Evolutionary conservation across 2,113 vertebrate species (phyloP), one percentile per base, ranked within the genome.

Genomic region (Turnix velox): DNA sequence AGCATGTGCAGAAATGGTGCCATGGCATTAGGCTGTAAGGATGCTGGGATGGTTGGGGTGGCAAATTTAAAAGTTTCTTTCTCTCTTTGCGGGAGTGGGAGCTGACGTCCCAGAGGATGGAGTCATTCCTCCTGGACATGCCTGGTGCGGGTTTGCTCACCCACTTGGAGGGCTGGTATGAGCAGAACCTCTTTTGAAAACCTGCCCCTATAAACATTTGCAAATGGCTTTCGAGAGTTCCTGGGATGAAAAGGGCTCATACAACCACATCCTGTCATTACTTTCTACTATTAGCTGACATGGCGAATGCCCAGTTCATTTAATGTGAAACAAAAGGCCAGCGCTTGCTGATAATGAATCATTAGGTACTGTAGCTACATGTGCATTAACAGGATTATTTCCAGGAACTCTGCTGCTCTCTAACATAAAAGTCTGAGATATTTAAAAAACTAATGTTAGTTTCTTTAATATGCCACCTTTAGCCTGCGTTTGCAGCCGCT

Each of bases 261-360:
- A 63, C 87, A 94, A 61, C 84, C 79, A 57, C 65, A 84, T 84
- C 63, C 91, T 90, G 84, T 80, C 84, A 87, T 94, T 94, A 87
- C 74, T 90, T 84, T 80, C 83, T 83, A 84, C 87, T 87, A 51
- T 87, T 87, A 84, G 63, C 83, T 84, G 93, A 84, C 91, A 81
- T 88, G 84, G 84, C 69, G 6, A 93, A 88, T 88, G 87, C 87
- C 84, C 87, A 81, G 91, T 88, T 94, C 79, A 84, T 94, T 93
- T 93, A 93, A 90, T 40, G 91, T 88, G 93, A 94, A 94, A 93
- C 91, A 90, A 94, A 93, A 87, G 79, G 63, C 65, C 74, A 80
- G 42, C 15, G 78, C 79, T 77, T 91, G 84, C 74, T 88, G 74
- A 72, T 88, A 90, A 80, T 90, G 87, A 88, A 77, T 77, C 84